phyloP scores from a whole-genome alignment of 2,888 invertebrate species.

The Harpalus rubripes region DNA sequence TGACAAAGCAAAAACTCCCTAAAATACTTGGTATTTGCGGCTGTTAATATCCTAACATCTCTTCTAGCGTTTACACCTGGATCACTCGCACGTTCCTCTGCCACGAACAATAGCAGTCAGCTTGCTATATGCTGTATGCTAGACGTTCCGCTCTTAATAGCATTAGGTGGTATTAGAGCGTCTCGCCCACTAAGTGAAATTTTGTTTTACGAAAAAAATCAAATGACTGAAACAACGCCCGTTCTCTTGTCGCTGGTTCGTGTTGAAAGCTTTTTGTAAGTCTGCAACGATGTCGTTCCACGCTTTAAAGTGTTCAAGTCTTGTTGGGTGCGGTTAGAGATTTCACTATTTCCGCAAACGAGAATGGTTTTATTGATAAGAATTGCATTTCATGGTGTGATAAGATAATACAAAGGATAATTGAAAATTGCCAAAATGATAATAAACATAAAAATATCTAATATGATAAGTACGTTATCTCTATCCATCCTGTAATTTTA shows the following conservation, averaged over 20 bases:
- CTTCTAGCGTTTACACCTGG: slow-evolving; percentile 26
- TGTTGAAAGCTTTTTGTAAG: slow-evolving; percentile 56
- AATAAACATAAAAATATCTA: no score
- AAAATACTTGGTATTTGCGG: not conserved
- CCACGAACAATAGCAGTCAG: slow-evolving; percentile 38
- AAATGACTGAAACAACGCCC: slow-evolving; percentile 47
- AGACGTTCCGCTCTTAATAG: slow-evolving; percentile 49
- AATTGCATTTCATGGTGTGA: no score
- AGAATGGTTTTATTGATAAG: not conserved
- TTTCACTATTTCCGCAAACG: not conserved
- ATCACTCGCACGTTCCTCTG: slow-evolving; percentile 46
- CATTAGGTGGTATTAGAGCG: slow-evolving; percentile 42
- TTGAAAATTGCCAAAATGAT: no score
- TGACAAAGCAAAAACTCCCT: no score
- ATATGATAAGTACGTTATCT: no score
- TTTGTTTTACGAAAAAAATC: slow-evolving; percentile 57
- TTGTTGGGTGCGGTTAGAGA: slow-evolving; percentile 24
- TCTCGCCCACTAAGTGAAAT: slow-evolving; percentile 56
- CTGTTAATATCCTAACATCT: not conserved
- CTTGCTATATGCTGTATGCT: not conserved
- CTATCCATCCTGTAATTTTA: no score
- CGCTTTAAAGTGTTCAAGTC: slow-evolving; percentile 34
- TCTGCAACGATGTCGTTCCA: slow-evolving; percentile 48
- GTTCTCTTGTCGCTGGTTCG: not conserved
- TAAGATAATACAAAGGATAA: no score